Evolutionary conservation across 2,113 vertebrate species (phyloP), one percentile per base, ranked within the genome.

Genomic region (Pogonocichla stellata): DNA sequence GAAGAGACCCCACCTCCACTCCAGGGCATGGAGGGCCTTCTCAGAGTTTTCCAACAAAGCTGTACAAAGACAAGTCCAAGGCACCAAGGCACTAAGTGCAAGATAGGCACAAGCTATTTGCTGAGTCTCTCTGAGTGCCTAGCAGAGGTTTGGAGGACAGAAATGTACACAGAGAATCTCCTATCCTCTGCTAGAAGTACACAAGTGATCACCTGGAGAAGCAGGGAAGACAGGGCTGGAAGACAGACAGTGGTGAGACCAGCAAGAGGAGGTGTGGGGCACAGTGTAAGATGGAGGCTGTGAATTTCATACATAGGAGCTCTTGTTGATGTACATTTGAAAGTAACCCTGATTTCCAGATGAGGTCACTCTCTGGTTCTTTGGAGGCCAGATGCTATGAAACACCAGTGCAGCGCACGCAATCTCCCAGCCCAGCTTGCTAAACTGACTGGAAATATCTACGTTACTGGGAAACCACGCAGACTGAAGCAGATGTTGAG

Each of bases 311-410:
- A n/a, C 58, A 17, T 0, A 5, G 28, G 40, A 80, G 36, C 33
- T 70, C 53, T 4, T 42, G 70, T 29, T 90, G 81, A 79, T 0
- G 7, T 19, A 61, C 33, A 16, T 58, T 47, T 91, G 56, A 87
- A 88, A 93, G 79, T 12, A 81, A 83, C n/a, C 20, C 42, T 50
- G n/a, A 53, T 57, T 72, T 84, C 51, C 14, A 8, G 47, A 85
- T 73, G 62, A 60, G 29, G 36, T 85, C 61, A 81, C 54, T 51
- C 36, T 81, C 74, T 12, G 8, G 61, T 38, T 82, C 78, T 90
- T 83, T 80, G 82, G 31, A 90, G 73, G 61, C 84, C 80, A 95
- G 80, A 92, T 74, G 77, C 72, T 91, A 6, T 58, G 85, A 54
- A 85, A 75, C 80, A 90, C 19, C 82, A 77, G 79, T 54, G 33